phyloP scores from a whole-genome alignment of 2,888 invertebrate species.

The Blera fallax region DNA sequence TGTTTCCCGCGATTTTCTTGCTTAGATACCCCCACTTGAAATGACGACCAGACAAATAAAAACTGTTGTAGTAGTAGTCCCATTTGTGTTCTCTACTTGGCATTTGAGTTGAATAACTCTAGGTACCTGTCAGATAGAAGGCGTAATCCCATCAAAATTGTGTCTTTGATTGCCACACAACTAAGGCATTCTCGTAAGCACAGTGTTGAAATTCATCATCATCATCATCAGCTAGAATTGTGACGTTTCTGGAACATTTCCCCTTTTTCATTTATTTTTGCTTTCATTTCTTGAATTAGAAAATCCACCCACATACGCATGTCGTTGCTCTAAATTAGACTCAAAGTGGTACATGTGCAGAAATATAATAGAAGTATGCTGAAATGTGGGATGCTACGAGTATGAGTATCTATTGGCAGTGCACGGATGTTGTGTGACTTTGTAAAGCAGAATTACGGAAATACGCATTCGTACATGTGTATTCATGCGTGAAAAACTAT shows the following conservation, averaged over 20 bases:
- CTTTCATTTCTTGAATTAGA: background rate
- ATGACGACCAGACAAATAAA: background rate
- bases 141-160: slow-evolving; percentile 16
- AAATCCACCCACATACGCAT: slow-evolving; percentile 19
- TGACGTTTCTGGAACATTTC: slow-evolving; percentile 27
- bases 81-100: background rate
- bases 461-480: slow-evolving; percentile 5
- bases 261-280: background rate
- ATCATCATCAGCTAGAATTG: slow-evolving; percentile 6
- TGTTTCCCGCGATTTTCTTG: background rate
- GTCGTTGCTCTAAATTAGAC: slow-evolving; percentile 3
- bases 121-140: slow-evolving; percentile 27
- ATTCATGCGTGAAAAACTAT: slow-evolving; percentile 17
- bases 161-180: slow-evolving; percentile 36
- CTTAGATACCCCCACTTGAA: too few species aligned
- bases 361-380: background rate
- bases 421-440: background rate
- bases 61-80: background rate
- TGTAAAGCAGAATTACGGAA: slow-evolving; percentile 11
- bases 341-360: background rate
- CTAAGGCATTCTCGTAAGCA: background rate
- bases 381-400: background rate
- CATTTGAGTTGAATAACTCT: slow-evolving; percentile 40
- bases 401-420: background rate
- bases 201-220: slow-evolving; percentile 23